Evolutionary conservation across 2,888 invertebrate species (phyloP).

Genomic region (Alentia gelatinosa): DNA sequence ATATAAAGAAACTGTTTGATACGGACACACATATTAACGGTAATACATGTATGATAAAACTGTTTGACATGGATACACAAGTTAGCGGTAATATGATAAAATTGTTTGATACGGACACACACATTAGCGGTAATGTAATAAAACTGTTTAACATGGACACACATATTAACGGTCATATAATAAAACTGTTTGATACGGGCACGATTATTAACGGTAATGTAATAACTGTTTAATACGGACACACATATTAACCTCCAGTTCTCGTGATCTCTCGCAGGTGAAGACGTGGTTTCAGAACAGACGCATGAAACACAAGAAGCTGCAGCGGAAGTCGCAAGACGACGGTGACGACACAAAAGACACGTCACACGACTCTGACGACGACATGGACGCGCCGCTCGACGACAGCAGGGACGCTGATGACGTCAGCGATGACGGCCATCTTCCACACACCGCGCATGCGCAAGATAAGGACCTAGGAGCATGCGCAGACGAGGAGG

Average conservation of each 20-base stretch:
- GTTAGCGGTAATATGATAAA: no score
- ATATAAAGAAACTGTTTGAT: no score
- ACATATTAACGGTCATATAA: no score
- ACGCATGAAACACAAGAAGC: slow-evolving; percentile 86
- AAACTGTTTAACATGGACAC: no score
- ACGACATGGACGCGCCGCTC: background rate
- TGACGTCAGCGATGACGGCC: slow-evolving; percentile 7
- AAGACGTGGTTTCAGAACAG: slow-evolving; percentile 99
- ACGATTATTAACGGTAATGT: no score
- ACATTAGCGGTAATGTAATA: no score
- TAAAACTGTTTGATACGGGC: no score
- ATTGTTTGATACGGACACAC: no score
- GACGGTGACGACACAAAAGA: slow-evolving; percentile 29
- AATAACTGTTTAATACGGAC: background rate
- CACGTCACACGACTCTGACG: background rate
- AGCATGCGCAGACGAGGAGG: slow-evolving; percentile 33
- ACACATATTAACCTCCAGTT: background rate
- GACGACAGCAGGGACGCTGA: background rate
- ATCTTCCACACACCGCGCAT: background rate
- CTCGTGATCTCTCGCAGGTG: no score
- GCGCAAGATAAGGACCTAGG: background rate
- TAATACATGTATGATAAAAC: no score
- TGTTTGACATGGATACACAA: no score
- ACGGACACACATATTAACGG: no score
- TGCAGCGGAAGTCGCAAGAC: slow-evolving; percentile 71